Evolutionary conservation across 1,140 invertebrate genomes (phyloP), one percentile per base, ranked within the genome.

Genomic region (Drosophila neocordata): DNA sequence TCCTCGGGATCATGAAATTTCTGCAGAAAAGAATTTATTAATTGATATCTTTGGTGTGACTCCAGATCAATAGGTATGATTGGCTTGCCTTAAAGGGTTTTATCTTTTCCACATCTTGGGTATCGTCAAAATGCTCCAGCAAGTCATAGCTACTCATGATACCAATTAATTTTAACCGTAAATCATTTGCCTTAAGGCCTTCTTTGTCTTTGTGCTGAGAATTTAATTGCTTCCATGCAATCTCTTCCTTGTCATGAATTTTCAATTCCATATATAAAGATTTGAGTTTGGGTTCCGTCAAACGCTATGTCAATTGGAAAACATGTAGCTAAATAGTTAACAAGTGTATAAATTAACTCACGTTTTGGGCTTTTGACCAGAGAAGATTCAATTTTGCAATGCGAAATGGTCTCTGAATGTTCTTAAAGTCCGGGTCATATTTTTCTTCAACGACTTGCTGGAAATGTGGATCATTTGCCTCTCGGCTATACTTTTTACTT

Each of bases 171-270:
- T 96, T 97, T 63, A 95, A 95, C 22, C 97, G 92, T 11, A 98
- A 85, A 81, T 95, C 95, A 2, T 96, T 96, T 91, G 97, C 97
- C 91, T 96, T 95, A 0, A 97, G 82, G 0, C 97, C 97, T 87
- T 96, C 96, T 87, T 96, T 96, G 92, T 98, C 97, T 70, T 95
- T 94, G 35, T 96, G 96, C 78, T 98, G 96, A 63, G 94, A 93
- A 79, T 95, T 97, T 0, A 96, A 87, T 83, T 96, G 95, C 91
- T 99, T 99, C 77, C 94, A 95, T 1, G 94, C 94, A 11, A 97
- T 92, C 93, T 98, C 97, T 91, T 98, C 96, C 93, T 98, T 98
- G 81, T 99, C 97, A 65, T 98, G 97, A 48, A 98, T 94, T 92
- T 96, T 97, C 0, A 99, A 91, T 89, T 98, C 97, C 88, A 96